phyloP scores from a whole-genome alignment of 2,888 invertebrate species.

The Leptinotarsa rubiginosa region DNA sequence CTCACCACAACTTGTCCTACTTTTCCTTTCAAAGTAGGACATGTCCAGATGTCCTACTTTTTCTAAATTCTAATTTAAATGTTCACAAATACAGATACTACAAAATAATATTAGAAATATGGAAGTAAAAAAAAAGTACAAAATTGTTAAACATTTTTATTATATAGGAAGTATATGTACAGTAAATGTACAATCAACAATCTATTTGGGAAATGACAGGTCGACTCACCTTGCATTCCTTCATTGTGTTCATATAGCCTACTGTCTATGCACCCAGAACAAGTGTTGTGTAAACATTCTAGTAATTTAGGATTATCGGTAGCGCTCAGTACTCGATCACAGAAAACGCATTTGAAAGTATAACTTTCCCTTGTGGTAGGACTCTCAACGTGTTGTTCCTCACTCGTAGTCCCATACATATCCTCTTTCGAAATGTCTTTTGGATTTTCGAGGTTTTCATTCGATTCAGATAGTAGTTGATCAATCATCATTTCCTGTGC shows the following conservation, averaged over 20 bases:
- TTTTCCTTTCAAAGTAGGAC: constrained; percentile 18
- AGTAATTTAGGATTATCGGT: constrained; percentile 81
- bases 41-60: constrained; percentile 26
- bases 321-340: constrained; percentile 68
- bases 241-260: constrained; percentile 72
- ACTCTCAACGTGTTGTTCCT: constrained; percentile 62
- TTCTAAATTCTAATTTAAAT: background rate
- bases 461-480: constrained; percentile 45
- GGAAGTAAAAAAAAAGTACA: background rate
- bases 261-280: constrained; percentile 78
- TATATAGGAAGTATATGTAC: background rate
- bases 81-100: background rate
- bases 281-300: constrained; percentile 90
- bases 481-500: constrained; percentile 47
- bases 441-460: constrained; percentile 43
- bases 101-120: background rate
- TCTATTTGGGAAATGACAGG: background rate
- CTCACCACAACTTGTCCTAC: constrained; percentile 4
- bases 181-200: background rate
- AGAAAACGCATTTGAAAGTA: constrained; percentile 65
- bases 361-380: constrained; percentile 62
- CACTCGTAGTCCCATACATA: constrained; percentile 43
- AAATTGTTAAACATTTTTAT: background rate
- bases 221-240: constrained; percentile 48
- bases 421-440: constrained; percentile 44